Base-by-base conservation (phyloP, 2,113 vertebrate genomes). In the Holacanthus passer region DNA sequence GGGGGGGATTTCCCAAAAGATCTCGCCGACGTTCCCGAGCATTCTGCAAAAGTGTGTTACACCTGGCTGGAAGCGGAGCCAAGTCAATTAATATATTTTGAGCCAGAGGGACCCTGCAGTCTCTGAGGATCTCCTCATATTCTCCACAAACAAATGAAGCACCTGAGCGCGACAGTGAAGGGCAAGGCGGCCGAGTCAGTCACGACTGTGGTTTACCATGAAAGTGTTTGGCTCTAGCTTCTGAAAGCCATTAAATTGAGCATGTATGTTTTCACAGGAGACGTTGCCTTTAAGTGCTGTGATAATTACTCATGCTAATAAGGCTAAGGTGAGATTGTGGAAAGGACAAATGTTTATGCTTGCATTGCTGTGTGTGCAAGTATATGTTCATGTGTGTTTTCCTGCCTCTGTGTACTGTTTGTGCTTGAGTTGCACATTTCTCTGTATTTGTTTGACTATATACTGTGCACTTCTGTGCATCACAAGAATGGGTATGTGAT, bases 61-160 rank as follows among this genome's bases (percentile, higher is more conserved):
- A 91, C 87, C 88, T 82, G 83, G 70, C 68, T 82, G 84, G 58
- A 82, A 73, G 74, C 27, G 0, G 53, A 82, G 86, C 83, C 86
- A 83, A 91, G 86, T 83, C 82, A 90, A 89, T 93, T 91, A 87
- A 86, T 88, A 75, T 58, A 62, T 89, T 84, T 83, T 41, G 66
- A 88, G 78, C 67, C 82, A 12, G 70, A 29, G 84, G 85, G 90
- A 83, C 52, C 31, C 45, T 0, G 37, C 24, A 0, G 67, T 80
- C 88, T 86, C 81, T 1, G 47, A 87, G 87, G 88, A 83, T 73
- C 48, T 43, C 71, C 68, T 80, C 73, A 31, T 63, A 70, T 80
- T 84, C 83, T 56, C 29, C 50, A 55, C 77, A 89, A 91, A 91
- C 85, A 89, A 81, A 86, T 87, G 72, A 83, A 79, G 84, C 81